phyloP scores from a whole-genome alignment of 2,113 vertebrate genomes.

The Mola mola region DNA sequence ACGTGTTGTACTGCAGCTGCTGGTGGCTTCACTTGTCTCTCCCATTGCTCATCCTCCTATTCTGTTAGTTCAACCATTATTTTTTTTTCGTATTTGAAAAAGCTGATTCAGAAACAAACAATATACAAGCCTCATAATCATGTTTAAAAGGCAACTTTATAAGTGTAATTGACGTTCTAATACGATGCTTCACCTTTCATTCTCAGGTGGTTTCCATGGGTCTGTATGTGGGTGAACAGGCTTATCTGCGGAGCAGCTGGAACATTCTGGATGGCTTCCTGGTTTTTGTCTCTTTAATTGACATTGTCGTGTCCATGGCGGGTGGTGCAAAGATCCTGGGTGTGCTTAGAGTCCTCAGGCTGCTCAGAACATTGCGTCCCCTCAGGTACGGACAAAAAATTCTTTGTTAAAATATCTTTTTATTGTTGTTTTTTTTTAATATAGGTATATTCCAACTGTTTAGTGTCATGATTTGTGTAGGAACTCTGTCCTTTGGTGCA shows the following conservation, averaged over 20 bases:
- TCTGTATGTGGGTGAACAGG: slow-evolving; percentile 92
- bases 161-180: neutral
- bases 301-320: slow-evolving; percentile 96
- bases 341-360: slow-evolving; percentile 91
- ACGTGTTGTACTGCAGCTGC: neutral
- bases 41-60: neutral
- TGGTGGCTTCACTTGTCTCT: neutral
- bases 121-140: too few relatives aligned
- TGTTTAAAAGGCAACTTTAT: too few relatives aligned
- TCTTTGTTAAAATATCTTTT: neutral
- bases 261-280: slow-evolving; percentile 97
- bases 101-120: neutral
- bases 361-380: slow-evolving; percentile 93
- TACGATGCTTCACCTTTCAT: neutral
- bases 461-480: too few relatives aligned
- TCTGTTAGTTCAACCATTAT: neutral
- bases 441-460: too few relatives aligned
- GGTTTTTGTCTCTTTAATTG: slow-evolving; percentile 96
- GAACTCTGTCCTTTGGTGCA: too few relatives aligned
- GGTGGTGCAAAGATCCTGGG: slow-evolving; percentile 97
- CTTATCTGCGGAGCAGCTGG: slow-evolving; percentile 97
- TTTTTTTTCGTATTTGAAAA: neutral
- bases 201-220: slow-evolving; percentile 94
- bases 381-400: slow-evolving; percentile 84
- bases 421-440: too few relatives aligned